Evolutionary conservation across 2,797 vertebrate species (phyloP), one percentile per base, ranked within the genome.

Genomic region (Squalus acanthias): DNA sequence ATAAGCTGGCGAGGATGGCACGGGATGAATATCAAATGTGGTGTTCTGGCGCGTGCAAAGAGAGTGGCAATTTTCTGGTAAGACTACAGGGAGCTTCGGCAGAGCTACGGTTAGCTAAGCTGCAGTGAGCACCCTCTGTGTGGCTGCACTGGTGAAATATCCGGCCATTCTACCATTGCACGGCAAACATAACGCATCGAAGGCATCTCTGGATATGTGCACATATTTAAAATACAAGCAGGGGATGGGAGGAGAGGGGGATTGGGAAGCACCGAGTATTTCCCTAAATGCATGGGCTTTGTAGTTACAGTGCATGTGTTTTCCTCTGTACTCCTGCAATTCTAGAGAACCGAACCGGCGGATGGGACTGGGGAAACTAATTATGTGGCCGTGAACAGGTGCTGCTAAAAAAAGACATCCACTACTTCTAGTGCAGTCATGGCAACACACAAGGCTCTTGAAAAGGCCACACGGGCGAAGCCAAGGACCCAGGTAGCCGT

Each of bases 371-470:
- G 91, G 29, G 8, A 67, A 67, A 20, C n/a, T 93, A 93, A 39
- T 65, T 39, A 46, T 33, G 63, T 20, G n/a, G 82, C 39, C 39
- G 46, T 85, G 39, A 50, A 50, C 20, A 85, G 82, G 50, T 50
- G 63, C 63, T 69, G n/a, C 91, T 93, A 20, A 50, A 46, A 67
- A 39, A 0, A 57, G 39, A 92, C 60, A 93, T 50, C 89, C 63
- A 67, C 91, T 67, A 91, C 53, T 91, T 46, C 70, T 95, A 96
- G 96, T 85, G 97, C 98, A 97, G 96, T 98, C 98, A 98, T 98
- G 98, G 98, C 97, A 98, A 98, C 98, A 96, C 97, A 95, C 96
- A 97, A 97, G 97, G 97, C 97, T 97, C 97, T 97, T 97, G 97
- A 97, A 97, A 97, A 97, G 97, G 97, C 97, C 97, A 97, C 95